Percentiles rank a stretch among this genome's conserved stretches.
phyloP scores from a whole-genome alignment of 2,888 invertebrate genomes.

The Tenodera sinensis region DNA sequence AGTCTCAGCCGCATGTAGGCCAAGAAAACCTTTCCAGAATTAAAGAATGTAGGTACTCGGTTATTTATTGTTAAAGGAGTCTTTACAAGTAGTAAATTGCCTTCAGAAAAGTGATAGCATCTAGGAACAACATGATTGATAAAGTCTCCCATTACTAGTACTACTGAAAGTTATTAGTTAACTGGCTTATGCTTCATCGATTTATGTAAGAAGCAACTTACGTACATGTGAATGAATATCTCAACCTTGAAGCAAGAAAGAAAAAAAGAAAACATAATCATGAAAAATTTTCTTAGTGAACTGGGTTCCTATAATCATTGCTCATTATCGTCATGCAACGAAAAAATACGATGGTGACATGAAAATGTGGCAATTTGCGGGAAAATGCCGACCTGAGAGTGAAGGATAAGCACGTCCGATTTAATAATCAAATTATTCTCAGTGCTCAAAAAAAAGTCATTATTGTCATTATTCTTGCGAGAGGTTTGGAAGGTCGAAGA shows the following conservation, averaged over 20 bases:
- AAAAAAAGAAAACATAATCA: neutral
- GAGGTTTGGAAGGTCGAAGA: neutral
- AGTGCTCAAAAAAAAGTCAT: neutral
- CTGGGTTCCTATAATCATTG: neutral
- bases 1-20: too few species aligned
- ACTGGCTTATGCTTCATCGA: neutral
- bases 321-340: neutral
- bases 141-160: neutral
- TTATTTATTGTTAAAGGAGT: too few species aligned
- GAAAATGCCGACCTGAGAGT: neutral
- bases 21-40: too few species aligned
- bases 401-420: neutral
- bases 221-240: neutral
- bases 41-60: too few species aligned
- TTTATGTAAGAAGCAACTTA: neutral
- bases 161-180: neutral
- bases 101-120: too few species aligned
- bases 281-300: neutral
- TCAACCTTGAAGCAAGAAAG: neutral
- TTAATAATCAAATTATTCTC: neutral
- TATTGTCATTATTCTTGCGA: neutral
- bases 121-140: neutral
- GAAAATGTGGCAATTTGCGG: neutral
- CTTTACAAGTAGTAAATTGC: too few species aligned
- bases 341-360: neutral